A percentile compares a stretch with the other conserved stretches of the same genome.
Evolutionary conservation across 1,140 invertebrate species (phyloP).

Genomic region (Wiebesia pumilae): DNA sequence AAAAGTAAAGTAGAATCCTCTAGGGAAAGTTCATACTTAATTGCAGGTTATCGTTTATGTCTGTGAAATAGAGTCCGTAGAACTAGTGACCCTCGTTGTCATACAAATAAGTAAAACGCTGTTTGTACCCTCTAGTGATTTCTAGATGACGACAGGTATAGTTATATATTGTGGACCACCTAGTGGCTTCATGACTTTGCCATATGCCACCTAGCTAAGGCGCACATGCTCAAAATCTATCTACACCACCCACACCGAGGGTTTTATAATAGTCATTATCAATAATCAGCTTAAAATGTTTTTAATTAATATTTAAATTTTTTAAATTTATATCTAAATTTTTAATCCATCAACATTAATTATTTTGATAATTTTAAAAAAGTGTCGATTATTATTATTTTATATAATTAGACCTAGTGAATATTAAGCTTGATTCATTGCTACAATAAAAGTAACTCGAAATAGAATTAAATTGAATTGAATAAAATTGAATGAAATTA

Average conservation of each 20-base stretch:
- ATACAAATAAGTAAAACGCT: conserved; percentile 67
- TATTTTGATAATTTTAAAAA: background rate
- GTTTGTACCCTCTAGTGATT: conserved; percentile 52
- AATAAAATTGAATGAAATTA: too few species aligned
- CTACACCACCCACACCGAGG: conserved; percentile 41
- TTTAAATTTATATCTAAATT: too few species aligned
- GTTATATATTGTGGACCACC: conserved; percentile 73
- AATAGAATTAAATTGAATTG: too few species aligned
- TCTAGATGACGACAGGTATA: conserved; percentile 71
- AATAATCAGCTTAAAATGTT: background rate
- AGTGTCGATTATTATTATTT: too few species aligned
- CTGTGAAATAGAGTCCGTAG: conserved; percentile 51
- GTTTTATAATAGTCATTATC: conserved; percentile 39
- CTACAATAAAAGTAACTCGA: too few species aligned
- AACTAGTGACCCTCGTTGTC: conserved; percentile 61
- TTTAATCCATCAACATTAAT: too few species aligned
- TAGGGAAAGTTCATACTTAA: conserved; percentile 49
- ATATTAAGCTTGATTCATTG: too few species aligned
- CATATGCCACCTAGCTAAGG: conserved; percentile 75
- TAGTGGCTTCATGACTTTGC: conserved; percentile 73
- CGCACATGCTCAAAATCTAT: conserved; percentile 70
- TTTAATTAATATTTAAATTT: background rate
- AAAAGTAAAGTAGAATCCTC: background rate
- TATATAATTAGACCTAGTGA: too few species aligned
- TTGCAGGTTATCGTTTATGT: conserved; percentile 57